These are phyloP conservation scores for Beris chalybata DNA, from an alignment of 2,888 invertebrate genomes.

Conservation along the genomic window DNA sequence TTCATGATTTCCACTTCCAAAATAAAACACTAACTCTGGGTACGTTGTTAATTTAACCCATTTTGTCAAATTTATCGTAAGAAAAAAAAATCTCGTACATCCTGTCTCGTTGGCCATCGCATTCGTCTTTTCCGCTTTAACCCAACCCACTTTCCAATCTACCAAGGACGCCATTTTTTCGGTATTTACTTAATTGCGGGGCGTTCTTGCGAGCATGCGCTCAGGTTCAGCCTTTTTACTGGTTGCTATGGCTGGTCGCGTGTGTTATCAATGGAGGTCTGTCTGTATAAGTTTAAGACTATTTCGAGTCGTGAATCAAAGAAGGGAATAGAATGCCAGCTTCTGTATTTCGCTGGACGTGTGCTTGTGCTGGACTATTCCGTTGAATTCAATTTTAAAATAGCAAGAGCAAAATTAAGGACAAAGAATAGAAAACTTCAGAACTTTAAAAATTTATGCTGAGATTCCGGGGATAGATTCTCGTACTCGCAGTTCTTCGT, in stretches of 20 bases:
- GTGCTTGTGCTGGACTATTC: too few relatives aligned
- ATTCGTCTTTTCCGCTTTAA: not conserved
- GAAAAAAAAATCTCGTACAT: not conserved
- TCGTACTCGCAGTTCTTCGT: too few relatives aligned
- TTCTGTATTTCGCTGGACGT: too few relatives aligned
- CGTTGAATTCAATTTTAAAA: too few relatives aligned
- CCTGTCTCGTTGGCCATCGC: not conserved
- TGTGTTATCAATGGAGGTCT: slow-evolving; percentile 2
- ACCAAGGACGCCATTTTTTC: slow-evolving; percentile 22
- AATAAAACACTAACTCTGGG: slow-evolving; percentile 30
- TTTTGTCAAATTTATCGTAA: not conserved
- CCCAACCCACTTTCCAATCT: slow-evolving; percentile 15
- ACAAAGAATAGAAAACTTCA: too few relatives aligned
- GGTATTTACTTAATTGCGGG: not conserved
- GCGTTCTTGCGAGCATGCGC: slow-evolving; percentile 5
- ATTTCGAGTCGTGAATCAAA: too few relatives aligned
- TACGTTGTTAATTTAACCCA: not conserved
- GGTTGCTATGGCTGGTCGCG: slow-evolving; percentile 5
- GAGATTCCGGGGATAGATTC: too few relatives aligned
- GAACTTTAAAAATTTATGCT: too few relatives aligned
- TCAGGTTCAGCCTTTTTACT: slow-evolving; percentile 9
- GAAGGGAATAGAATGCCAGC: too few relatives aligned
- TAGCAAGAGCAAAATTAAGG: too few relatives aligned
- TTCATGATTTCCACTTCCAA: slow-evolving; percentile 28
- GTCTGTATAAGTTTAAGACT: too few relatives aligned